Evolutionary conservation across 1,140 invertebrate genomes (phyloP).

Genomic region (Pararge aegeria): DNA sequence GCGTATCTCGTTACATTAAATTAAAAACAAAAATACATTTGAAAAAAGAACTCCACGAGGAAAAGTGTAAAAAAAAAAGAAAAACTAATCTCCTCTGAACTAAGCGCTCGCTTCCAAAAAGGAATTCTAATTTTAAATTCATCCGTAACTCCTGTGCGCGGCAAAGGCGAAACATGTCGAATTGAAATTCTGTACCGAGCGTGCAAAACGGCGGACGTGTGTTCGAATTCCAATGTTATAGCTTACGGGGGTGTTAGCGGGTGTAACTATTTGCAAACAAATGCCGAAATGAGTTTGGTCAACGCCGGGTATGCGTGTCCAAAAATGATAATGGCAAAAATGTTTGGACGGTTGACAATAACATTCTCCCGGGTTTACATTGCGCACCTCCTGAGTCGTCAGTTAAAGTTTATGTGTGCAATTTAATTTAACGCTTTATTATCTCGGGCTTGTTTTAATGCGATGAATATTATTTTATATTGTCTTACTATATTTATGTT

Average conservation of each 20-base stretch:
- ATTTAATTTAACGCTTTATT: conserved; percentile 1
- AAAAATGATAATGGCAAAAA: conserved; percentile 28
- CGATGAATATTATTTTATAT: background rate
- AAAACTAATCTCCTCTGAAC: conserved; percentile 35
- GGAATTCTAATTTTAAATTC: conserved; percentile 64
- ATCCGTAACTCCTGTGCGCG: conserved; percentile 59
- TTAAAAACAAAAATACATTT: conserved; percentile 36
- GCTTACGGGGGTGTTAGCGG: conserved; percentile 22
- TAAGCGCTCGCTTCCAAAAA: conserved; percentile 38
- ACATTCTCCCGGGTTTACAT: background rate
- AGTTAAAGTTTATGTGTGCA: conserved; percentile 1
- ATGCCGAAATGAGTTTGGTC: conserved; percentile 49
- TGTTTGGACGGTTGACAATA: conserved; percentile 15
- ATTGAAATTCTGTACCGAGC: conserved; percentile 65
- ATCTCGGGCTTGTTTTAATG: background rate
- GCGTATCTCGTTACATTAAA: conserved; percentile 31
- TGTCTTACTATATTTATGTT: background rate
- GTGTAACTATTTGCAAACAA: conserved; percentile 38
- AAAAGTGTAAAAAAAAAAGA: conserved; percentile 19
- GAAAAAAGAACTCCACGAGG: conserved; percentile 18
- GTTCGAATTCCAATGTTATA: conserved; percentile 54
- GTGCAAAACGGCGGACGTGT: conserved; percentile 46
- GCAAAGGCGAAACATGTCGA: conserved; percentile 56
- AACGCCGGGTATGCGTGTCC: conserved; percentile 26
- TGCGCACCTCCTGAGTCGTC: background rate